phyloP scores from a whole-genome alignment of 1,140 invertebrate genomes.

The Luehdorfia chinensis region DNA sequence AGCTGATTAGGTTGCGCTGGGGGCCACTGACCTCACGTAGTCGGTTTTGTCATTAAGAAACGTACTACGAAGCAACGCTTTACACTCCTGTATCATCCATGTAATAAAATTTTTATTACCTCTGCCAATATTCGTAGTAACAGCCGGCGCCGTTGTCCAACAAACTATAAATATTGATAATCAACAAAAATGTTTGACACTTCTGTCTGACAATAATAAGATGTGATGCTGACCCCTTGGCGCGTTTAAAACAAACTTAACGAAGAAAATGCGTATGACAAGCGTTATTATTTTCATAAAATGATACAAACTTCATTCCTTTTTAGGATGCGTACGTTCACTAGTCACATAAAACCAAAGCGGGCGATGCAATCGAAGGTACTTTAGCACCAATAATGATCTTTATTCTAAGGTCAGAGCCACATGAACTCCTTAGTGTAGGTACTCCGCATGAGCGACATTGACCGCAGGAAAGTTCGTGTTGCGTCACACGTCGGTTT shows the following conservation, averaged over 20 bases:
- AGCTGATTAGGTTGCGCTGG: constrained; percentile 3
- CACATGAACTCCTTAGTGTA: neutral
- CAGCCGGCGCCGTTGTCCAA: too few species aligned
- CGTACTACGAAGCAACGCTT: neutral
- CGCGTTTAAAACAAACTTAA: too few species aligned
- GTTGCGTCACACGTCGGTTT: constrained; percentile 34
- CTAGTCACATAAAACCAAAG: too few species aligned
- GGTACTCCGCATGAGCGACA: constrained; percentile 26
- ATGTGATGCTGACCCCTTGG: too few species aligned
- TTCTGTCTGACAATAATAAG: too few species aligned
- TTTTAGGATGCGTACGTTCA: too few species aligned
- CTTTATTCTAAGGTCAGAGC: constrained; percentile 27
- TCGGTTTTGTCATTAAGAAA: constrained; percentile 7
- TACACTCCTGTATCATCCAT: constrained; percentile 7
- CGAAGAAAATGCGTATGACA: too few species aligned
- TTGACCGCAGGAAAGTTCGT: constrained; percentile 50
- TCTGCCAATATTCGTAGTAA: constrained; percentile 6
- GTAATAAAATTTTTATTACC: constrained; percentile 11
- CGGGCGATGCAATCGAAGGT: constrained; percentile 19
- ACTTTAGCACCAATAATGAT: constrained; percentile 22
- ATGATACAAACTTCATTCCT: too few species aligned
- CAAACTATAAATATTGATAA: too few species aligned
- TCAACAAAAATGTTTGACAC: too few species aligned
- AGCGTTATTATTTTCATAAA: too few species aligned
- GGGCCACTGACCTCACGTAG: constrained; percentile 7